Conservation (phyloP, 2,888 invertebrate species). For the Callyntrura sp. region DNA sequence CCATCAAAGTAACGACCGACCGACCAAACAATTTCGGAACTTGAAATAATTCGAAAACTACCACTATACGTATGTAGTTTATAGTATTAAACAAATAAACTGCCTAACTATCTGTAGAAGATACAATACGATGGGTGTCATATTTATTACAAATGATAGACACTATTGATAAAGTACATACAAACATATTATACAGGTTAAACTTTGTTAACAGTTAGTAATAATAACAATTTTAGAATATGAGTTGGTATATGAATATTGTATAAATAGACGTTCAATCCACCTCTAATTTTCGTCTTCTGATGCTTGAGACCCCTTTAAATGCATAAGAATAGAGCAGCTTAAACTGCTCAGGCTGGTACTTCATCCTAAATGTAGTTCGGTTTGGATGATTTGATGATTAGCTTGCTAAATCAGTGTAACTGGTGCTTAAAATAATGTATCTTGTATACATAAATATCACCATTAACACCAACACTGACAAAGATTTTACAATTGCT, state of each 20-base stretch:
- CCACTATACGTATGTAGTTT: not conserved
- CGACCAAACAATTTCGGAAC: not conserved
- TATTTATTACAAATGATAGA: not conserved
- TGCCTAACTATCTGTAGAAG: not conserved
- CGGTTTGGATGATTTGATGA: not conserved
- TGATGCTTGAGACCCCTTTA: too few species aligned
- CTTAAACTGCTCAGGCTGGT: not conserved
- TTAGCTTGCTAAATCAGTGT: not conserved
- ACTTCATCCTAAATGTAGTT: not conserved
- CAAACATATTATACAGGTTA: slow-evolving; percentile 1
- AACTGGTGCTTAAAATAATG: slow-evolving; percentile 12
- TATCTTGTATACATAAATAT: slow-evolving; percentile 52
- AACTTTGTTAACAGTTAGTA: slow-evolving; percentile 1
- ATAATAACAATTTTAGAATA: not conserved
- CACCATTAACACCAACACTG: slow-evolving; percentile 42
- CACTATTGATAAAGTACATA: not conserved
- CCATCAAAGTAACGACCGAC: not conserved
- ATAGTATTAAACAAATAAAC: not conserved
- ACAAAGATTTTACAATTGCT: not conserved
- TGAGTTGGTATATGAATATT: slow-evolving; percentile 28
- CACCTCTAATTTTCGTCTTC: not conserved
- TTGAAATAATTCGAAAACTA: not conserved
- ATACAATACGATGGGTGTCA: slow-evolving; percentile 37
- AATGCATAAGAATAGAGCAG: not conserved
- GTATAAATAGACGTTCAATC: not conserved